phyloP scores from a whole-genome alignment of 2,888 invertebrate genomes.

The Muschampia plurimacula region DNA sequence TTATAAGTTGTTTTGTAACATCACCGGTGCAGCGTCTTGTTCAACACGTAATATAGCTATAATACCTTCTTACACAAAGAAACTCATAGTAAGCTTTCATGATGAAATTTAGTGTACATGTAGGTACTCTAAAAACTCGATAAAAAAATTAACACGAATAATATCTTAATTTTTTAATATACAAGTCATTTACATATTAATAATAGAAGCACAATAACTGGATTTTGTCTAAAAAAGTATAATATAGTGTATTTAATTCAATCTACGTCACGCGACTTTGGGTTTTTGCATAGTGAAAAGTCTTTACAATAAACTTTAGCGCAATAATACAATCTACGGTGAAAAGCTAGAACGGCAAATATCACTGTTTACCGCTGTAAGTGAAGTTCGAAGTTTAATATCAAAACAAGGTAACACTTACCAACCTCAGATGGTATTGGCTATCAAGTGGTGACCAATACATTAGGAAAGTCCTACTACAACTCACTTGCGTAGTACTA shows the following conservation, averaged over 20 bases:
- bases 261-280: conserved; percentile 58
- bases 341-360: conserved; percentile 64
- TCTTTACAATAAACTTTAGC: conserved; percentile 75
- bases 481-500: neutral
- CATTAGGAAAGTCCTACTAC: neutral
- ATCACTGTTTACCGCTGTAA: conserved; percentile 51
- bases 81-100: conserved; percentile 60
- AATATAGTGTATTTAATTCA: conserved; percentile 67
- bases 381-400: conserved; percentile 53
- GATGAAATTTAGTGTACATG: conserved; percentile 68
- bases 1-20: conserved; percentile 54
- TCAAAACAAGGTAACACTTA: conserved; percentile 60
- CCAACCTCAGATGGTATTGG: conserved; percentile 63
- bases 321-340: conserved; percentile 68
- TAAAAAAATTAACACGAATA: conserved; percentile 74
- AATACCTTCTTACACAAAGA: conserved; percentile 61
- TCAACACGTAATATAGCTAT: conserved; percentile 60
- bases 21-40: conserved; percentile 69
- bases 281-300: conserved; percentile 59
- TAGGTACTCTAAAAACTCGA: conserved; percentile 77
- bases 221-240: conserved; percentile 68
- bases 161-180: conserved; percentile 76
- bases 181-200: conserved; percentile 75
- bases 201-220: conserved; percentile 73
- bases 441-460: conserved; percentile 65